A percentile compares a stretch with the other conserved stretches of the same genome.
These are phyloP conservation scores for Recurvirostra avosetta DNA, from an alignment of 2,113 vertebrate genomes.

Conservation along the genomic window DNA sequence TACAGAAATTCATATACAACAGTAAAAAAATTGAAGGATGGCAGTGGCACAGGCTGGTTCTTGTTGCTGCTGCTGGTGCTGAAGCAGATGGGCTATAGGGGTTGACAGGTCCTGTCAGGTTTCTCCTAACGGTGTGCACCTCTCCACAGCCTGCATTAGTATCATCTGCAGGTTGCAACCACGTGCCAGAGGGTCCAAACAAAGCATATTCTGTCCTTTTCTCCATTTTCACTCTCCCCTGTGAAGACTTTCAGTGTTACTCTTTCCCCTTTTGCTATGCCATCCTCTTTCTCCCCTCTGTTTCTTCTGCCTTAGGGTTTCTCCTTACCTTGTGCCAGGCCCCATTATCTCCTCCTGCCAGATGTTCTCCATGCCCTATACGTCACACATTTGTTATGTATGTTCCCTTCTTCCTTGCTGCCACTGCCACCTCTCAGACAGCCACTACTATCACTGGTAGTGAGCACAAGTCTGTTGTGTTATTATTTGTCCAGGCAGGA, in stretches of 20 bases:
- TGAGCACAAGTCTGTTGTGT: background rate
- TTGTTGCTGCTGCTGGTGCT: background rate
- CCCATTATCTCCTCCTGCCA: background rate
- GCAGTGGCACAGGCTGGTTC: background rate
- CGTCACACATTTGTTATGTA: background rate
- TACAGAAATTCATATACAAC: background rate
- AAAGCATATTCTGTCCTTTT: background rate
- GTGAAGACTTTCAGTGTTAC: background rate
- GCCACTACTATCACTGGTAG: background rate
- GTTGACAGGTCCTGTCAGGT: background rate
- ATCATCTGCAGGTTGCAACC: background rate
- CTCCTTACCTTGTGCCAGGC: background rate
- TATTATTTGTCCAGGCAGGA: background rate
- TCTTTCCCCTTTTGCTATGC: background rate
- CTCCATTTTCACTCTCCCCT: background rate
- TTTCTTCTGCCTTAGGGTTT: background rate
- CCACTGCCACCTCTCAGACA: background rate
- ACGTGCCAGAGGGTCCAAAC: background rate
- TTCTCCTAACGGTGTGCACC: background rate
- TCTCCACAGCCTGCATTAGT: background rate
- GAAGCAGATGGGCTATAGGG: background rate
- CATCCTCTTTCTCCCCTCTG: background rate
- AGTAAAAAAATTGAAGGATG: background rate
- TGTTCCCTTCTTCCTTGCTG: background rate
- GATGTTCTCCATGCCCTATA: background rate